Evolutionary conservation across 2,888 invertebrate genomes (phyloP), one percentile per base, ranked within the genome.

Genomic region (Troides aeacus): DNA sequence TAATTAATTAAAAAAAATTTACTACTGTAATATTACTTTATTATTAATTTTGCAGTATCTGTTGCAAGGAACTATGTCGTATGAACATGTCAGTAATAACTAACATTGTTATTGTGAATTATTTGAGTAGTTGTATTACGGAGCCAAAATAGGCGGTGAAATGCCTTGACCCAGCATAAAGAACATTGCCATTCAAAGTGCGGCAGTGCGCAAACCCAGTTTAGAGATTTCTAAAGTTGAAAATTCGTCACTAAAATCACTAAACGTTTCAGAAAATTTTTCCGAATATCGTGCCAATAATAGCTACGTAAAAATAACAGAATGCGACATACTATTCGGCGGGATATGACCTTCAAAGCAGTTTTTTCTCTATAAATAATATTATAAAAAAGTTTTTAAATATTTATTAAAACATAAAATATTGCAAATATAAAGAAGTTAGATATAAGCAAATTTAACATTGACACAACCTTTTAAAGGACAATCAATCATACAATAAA

Each of bases 141-240:
- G 73, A 78, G 76, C 78, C 78, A 84, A 88, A 86, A 86, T 83
- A 80, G 81, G 75, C 77, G 78, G 78, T 79, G 75, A 50, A 72
- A 73, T 74, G 77, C 87, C 88, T 89, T 89, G 89, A 89, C 89
- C 89, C 84, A 81, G 76, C 80, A 75, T 46, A 12, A 42, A 71
- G 74, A 73, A 79, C 81, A 84, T 84, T 84, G 83, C 75, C 77
- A 84, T 84, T 81, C 79, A 74, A 64, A 75, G 75, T 78, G 76
- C 79, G 76, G 78, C 75, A 77, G 66, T 81, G 82, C 81, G 82
- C 81, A 84, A 79, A 82, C 77, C 81, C 77, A 81, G 79, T 79
- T 81, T 75, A 72, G 39, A 71, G 67, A 74, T 64, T 78, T 78
- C 75, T 66, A 68, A 36, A 65, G 72, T 73, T 70, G 70, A 72